Evolutionary conservation across 1,140 invertebrate genomes (phyloP).

Genomic region (Hylaeus volcanicus): DNA sequence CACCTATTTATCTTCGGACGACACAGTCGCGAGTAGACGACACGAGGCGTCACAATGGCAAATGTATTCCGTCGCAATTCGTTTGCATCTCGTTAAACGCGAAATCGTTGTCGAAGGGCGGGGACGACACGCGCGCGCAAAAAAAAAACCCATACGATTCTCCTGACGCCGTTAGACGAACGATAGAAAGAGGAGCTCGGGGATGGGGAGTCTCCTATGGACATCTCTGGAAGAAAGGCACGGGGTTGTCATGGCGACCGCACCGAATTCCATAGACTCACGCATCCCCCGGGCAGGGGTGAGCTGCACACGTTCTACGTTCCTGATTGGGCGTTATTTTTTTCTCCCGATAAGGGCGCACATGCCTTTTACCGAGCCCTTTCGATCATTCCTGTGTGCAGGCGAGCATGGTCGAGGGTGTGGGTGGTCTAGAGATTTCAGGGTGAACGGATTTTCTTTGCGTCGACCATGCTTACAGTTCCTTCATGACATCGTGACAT

Average conservation of each 20-base stretch:
- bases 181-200: conserved; percentile 50
- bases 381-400: conserved; percentile 40
- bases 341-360: conserved; percentile 76
- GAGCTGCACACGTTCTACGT: conserved; percentile 70
- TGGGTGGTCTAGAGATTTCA: conserved; percentile 46
- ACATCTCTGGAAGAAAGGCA: conserved; percentile 67
- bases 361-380: conserved; percentile 63
- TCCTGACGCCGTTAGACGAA: conserved; percentile 46
- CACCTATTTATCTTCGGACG: too few species aligned
- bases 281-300: conserved; percentile 60
- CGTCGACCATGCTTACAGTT: conserved; percentile 37
- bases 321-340: conserved; percentile 79
- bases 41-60: background rate
- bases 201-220: conserved; percentile 62
- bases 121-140: background rate
- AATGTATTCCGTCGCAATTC: conserved; percentile 12
- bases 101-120: conserved; percentile 38
- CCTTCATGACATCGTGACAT: background rate
- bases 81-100: conserved; percentile 22
- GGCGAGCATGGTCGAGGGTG: conserved; percentile 30
- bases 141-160: conserved; percentile 29
- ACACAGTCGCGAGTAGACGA: background rate
- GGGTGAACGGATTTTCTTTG: conserved; percentile 25
- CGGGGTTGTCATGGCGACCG: conserved; percentile 78
- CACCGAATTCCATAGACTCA: conserved; percentile 76